These are phyloP conservation scores for Phalloptychus januarius DNA, from an alignment of 2,797 vertebrate species.

Conservation along the genomic window DNA sequence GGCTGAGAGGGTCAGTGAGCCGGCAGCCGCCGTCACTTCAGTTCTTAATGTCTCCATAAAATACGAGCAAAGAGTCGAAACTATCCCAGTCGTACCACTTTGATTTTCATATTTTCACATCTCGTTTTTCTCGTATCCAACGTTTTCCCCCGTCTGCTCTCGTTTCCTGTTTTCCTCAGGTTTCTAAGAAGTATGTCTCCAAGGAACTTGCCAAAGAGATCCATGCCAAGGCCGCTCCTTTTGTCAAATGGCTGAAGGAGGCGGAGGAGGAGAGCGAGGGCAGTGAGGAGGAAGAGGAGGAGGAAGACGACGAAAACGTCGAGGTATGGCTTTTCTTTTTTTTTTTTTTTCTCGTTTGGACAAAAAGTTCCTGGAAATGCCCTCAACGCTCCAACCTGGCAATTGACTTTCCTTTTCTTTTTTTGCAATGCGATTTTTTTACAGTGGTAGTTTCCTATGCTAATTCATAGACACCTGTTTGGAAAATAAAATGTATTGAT, in stretches of 20 bases:
- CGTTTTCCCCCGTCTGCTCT: neutral
- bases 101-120: no score
- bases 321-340: conserved; percentile 55
- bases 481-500: neutral
- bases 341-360: neutral
- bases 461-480: neutral
- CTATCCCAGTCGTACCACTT: neutral
- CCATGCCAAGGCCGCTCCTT: conserved; percentile 94
- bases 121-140: neutral
- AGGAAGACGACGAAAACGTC: conserved; percentile 79
- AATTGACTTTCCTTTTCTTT: neutral
- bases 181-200: conserved; percentile 97
- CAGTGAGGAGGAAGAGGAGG: conserved; percentile 89
- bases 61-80: neutral
- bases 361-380: neutral
- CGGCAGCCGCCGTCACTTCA: neutral
- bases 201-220: conserved; percentile 99
- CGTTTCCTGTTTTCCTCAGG: conserved; percentile 69
- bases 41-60: neutral
- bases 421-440: no score
- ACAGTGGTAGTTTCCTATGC: neutral
- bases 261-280: conserved; percentile 97
- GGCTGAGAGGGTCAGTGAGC: conserved; percentile 90
- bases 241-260: conserved; percentile 98
- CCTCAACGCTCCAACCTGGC: neutral